These are phyloP conservation scores for Chaetura pelagica DNA, from an alignment of 2,113 vertebrate species.

Conservation along the genomic window DNA sequence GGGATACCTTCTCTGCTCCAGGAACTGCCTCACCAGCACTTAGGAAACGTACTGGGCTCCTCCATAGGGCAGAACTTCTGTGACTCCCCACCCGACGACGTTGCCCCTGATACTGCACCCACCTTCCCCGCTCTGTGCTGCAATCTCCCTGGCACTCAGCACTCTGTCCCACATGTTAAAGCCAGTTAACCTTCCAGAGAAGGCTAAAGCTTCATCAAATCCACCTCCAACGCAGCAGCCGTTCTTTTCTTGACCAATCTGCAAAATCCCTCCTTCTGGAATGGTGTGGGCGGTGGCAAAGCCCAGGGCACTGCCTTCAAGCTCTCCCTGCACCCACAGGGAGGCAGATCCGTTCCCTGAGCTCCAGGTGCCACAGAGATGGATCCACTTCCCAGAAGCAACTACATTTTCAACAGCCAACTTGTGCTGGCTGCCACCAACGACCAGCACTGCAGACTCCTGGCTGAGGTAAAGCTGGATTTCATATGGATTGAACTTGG, in stretches of 20 bases:
- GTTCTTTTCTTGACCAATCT: conserved; percentile 92
- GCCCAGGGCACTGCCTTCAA: conserved; percentile 42
- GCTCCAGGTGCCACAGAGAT: conserved; percentile 89
- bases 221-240: conserved; percentile 81
- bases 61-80: conserved; percentile 87
- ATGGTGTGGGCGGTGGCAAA: conserved; percentile 79
- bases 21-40: not conserved
- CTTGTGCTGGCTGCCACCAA: conserved; percentile 81
- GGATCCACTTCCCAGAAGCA: conserved; percentile 80
- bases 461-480: conserved; percentile 88
- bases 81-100: conserved; percentile 91
- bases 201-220: conserved; percentile 86
- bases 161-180: conserved; percentile 93
- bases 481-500: conserved; percentile 87
- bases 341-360: conserved; percentile 78
- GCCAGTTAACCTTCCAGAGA: conserved; percentile 90
- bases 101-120: conserved; percentile 85
- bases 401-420: conserved; percentile 66
- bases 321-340: conserved; percentile 84
- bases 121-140: conserved; percentile 51
- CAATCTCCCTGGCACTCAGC: conserved; percentile 81
- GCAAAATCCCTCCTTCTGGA: conserved; percentile 84
- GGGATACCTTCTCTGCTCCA: not conserved
- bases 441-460: conserved; percentile 73
- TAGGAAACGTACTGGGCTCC: conserved; percentile 89